Percentiles rank a stretch among this genome's conserved stretches.
Evolutionary conservation across 2,113 vertebrate species (phyloP).

Genomic region (Copsychus sechellarum): DNA sequence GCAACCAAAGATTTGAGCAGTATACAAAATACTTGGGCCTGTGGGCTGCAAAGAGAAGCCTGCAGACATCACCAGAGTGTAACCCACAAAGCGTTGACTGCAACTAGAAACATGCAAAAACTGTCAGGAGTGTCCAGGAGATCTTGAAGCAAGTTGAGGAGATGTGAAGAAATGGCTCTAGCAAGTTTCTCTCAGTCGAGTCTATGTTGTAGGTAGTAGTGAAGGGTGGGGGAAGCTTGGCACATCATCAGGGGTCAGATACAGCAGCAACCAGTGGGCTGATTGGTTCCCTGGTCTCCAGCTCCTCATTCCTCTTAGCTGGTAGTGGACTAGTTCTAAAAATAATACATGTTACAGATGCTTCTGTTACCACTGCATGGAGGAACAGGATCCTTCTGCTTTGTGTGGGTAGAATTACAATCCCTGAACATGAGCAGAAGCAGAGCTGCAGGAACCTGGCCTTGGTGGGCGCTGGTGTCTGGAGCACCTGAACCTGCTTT

Average conservation of each 20-base stretch:
- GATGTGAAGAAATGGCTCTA: not conserved
- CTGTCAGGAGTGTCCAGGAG: fast-evolving
- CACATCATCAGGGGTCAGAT: fast-evolving
- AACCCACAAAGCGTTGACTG: not conserved
- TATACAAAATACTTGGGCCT: fast-evolving
- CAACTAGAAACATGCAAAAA: not conserved
- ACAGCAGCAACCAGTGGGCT: not conserved
- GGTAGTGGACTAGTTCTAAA: not conserved
- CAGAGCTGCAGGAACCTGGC: not conserved
- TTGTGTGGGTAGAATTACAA: not conserved
- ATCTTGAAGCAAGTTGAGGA: not conserved
- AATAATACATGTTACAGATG: slow-evolving; percentile 19
- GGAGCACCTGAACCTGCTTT: not conserved
- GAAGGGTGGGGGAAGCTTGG: not conserved
- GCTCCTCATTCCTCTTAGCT: slow-evolving; percentile 6
- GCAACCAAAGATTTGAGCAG: not conserved
- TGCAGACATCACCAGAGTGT: not conserved
- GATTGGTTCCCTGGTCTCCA: not conserved
- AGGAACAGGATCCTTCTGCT: not conserved
- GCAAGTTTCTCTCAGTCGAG: not conserved
- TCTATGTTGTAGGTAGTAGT: not conserved
- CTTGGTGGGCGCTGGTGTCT: not conserved
- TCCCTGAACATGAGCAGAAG: not conserved
- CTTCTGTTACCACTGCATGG: not conserved
- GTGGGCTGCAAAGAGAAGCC: not conserved